These are phyloP conservation scores for Eupithecia subumbrata DNA, from an alignment of 2,888 invertebrate species.

Conservation along the genomic window DNA sequence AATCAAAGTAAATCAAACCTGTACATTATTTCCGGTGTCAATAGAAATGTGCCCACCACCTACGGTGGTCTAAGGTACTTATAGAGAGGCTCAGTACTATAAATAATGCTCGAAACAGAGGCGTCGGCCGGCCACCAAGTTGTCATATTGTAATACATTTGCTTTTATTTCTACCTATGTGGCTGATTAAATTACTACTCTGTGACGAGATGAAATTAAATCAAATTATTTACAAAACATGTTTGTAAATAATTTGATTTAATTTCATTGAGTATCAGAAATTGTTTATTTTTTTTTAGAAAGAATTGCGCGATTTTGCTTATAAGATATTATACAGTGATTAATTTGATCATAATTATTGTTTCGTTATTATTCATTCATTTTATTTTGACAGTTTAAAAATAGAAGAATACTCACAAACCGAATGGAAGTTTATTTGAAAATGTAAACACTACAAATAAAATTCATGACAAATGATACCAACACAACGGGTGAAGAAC, in stretches of 20 bases:
- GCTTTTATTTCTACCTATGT: conserved; percentile 39
- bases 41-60: conserved; percentile 50
- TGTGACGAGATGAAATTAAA: no score
- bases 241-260: neutral
- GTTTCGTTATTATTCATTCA: no score
- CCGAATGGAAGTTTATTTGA: conserved; percentile 2
- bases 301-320: neutral
- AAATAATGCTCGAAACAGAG: conserved; percentile 65
- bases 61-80: conserved; percentile 65
- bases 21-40: conserved; percentile 39
- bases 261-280: neutral
- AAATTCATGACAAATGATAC: conserved; percentile 41
- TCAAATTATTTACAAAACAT: no score
- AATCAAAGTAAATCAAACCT: neutral
- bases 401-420: neutral
- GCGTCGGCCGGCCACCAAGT: conserved; percentile 62
- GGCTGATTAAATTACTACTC: conserved; percentile 45
- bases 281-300: neutral
- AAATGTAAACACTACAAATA: conserved; percentile 31
- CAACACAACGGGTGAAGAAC: conserved; percentile 35
- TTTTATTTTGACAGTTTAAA: neutral
- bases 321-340: neutral
- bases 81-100: conserved; percentile 62
- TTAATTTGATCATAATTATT: neutral
- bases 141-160: conserved; percentile 64